Percentiles rank a stretch among this genome's conserved stretches.
phyloP scores from a whole-genome alignment of 2,888 invertebrate species.

The Micoletzkya japonica region DNA sequence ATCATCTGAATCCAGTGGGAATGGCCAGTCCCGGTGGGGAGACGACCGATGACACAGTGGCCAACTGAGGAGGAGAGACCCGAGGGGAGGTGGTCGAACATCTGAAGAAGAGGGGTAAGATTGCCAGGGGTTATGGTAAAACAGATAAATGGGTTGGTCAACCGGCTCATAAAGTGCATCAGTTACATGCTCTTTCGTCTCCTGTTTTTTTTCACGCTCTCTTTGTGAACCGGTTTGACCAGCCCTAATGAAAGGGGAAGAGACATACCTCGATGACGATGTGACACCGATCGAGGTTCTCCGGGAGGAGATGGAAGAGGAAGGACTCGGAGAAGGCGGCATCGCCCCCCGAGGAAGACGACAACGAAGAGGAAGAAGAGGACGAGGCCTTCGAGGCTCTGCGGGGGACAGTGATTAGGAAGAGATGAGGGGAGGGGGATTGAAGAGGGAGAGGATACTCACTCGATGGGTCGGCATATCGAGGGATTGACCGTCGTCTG shows the following conservation, averaged over 20 bases:
- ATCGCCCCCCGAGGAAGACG: slow-evolving; percentile 42
- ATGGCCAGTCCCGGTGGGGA: slow-evolving; percentile 47
- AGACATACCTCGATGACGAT: slow-evolving; percentile 54
- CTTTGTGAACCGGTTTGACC: no score
- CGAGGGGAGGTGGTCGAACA: slow-evolving; percentile 44
- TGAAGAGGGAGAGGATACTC: slow-evolving; percentile 2
- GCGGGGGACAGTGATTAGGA: slow-evolving; percentile 25
- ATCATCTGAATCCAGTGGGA: slow-evolving; percentile 62
- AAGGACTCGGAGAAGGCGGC: slow-evolving; percentile 56
- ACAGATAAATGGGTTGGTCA: no score
- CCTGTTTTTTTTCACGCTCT: no score
- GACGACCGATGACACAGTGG: slow-evolving; percentile 56
- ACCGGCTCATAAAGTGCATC: no score
- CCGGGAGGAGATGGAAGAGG: slow-evolving; percentile 51
- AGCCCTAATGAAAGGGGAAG: background rate
- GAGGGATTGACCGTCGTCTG: slow-evolving; percentile 53
- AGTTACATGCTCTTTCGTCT: no score
- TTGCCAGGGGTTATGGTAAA: no score
- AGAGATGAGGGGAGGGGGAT: background rate
- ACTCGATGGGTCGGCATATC: slow-evolving; percentile 28
- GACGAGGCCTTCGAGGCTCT: slow-evolving; percentile 44
- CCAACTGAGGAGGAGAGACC: slow-evolving; percentile 45
- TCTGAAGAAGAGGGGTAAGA: slow-evolving; percentile 35
- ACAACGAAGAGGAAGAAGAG: slow-evolving; percentile 40
- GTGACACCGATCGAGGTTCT: slow-evolving; percentile 46